These are phyloP conservation scores for Drosophila carrolli DNA, from an alignment of 1,140 invertebrate genomes.

Conservation along the genomic window DNA sequence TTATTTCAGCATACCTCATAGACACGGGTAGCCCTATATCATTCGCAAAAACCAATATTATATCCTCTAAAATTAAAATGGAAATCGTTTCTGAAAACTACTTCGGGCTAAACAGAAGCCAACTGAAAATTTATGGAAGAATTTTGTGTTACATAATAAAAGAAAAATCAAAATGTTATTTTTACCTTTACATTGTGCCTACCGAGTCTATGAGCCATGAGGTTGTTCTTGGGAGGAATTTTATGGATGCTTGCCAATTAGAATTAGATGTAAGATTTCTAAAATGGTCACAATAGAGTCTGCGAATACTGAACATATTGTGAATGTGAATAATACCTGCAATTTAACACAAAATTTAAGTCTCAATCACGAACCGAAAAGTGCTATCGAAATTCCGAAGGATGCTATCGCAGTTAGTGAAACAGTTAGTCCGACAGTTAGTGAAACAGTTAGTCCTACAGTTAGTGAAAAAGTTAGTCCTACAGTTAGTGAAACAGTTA, in stretches of 20 bases:
- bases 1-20: conserved; percentile 4
- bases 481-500: too few relatives aligned
- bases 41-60: neutral
- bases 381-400: too few relatives aligned
- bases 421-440: too few relatives aligned
- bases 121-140: neutral
- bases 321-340: neutral
- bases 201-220: conserved; percentile 1
- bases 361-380: neutral
- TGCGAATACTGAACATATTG: neutral
- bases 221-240: conserved; percentile 9
- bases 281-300: neutral
- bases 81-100: neutral
- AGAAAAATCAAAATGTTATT: neutral
- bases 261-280: conserved; percentile 2
- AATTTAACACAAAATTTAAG: neutral
- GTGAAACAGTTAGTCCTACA: too few relatives aligned
- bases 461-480: too few relatives aligned
- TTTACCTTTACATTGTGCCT: neutral
- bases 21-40: neutral
- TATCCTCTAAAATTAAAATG: neutral
- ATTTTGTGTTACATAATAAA: neutral
- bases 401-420: too few relatives aligned
- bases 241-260: conserved; percentile 5
- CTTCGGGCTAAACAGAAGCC: neutral